Evolutionary conservation across 1,140 invertebrate species (phyloP).

Genomic region (Holcopasites calliopsidis): DNA sequence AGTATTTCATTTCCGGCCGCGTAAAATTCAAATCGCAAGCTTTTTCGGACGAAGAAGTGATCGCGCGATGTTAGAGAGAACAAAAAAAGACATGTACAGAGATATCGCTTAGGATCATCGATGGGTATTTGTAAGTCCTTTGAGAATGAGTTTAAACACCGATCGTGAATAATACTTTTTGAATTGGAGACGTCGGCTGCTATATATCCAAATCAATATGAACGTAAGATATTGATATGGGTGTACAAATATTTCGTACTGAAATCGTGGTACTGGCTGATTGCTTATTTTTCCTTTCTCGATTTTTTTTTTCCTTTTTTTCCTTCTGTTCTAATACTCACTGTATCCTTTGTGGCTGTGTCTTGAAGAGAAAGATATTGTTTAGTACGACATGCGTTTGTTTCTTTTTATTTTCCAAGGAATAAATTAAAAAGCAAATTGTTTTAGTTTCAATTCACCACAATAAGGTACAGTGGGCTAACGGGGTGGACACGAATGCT

Average conservation of each 20-base stretch:
- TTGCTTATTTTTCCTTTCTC: constrained; percentile 78
- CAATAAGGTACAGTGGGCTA: constrained; percentile 63
- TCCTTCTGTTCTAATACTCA: constrained; percentile 65
- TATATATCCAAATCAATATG: constrained; percentile 79
- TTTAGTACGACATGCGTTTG: too few relatives aligned
- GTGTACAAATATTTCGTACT: constrained; percentile 78
- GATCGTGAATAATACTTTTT: constrained; percentile 68
- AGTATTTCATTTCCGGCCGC: constrained; percentile 1
- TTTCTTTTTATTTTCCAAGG: not conserved
- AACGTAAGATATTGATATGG: constrained; percentile 78
- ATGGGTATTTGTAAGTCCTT: constrained; percentile 44
- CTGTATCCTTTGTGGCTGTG: constrained; percentile 31
- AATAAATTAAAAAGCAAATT: not conserved
- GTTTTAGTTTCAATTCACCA: constrained; percentile 17
- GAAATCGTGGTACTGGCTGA: constrained; percentile 80
- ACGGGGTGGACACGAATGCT: constrained; percentile 78
- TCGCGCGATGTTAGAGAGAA: not conserved
- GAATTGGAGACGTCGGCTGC: constrained; percentile 75
- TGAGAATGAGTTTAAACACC: constrained; percentile 36
- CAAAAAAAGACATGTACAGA: not conserved
- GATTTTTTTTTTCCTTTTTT: constrained; percentile 53
- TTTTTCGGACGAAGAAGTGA: not conserved
- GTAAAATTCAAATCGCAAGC: not conserved
- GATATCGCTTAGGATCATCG: constrained; percentile 39
- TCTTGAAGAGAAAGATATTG: not conserved